phyloP scores from a whole-genome alignment of 2,113 vertebrate species.

The Nesoenas mayeri region DNA sequence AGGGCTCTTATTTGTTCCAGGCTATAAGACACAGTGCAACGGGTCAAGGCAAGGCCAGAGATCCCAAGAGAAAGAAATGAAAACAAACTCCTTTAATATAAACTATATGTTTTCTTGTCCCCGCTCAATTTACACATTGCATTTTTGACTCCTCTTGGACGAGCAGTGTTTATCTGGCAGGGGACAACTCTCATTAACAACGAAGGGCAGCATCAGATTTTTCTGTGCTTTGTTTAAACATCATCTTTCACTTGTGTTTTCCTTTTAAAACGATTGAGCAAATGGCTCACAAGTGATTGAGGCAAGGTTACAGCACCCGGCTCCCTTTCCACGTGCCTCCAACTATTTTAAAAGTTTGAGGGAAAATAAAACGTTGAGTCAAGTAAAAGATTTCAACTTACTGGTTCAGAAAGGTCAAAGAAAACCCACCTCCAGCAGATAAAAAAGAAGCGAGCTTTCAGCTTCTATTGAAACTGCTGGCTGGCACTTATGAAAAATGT shows the following conservation, averaged over 20 bases:
- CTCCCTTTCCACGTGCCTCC: not conserved
- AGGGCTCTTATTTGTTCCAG: not conserved
- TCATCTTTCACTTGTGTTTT: not conserved
- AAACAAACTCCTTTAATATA: not conserved
- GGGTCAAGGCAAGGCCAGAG: not conserved
- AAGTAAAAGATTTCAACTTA: not conserved
- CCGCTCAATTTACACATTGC: not conserved
- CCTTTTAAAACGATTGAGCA: not conserved
- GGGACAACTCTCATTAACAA: not conserved
- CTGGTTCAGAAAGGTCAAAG: not conserved
- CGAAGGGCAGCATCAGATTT: not conserved
- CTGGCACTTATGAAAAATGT: not conserved
- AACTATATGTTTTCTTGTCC: not conserved
- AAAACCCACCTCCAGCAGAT: not conserved
- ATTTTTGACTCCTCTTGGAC: not conserved
- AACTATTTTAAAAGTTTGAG: not conserved
- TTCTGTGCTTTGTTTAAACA: not conserved
- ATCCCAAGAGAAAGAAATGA: not conserved
- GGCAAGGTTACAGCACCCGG: not conserved
- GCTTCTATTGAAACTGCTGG: not conserved
- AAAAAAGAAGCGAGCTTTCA: not conserved
- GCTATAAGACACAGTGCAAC: fast-evolving
- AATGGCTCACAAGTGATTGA: fast-evolving
- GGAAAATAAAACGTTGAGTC: not conserved
- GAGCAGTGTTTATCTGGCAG: not conserved